Evolutionary conservation across 2,113 vertebrate species (phyloP).

Genomic region (Terrapene triunguis): DNA sequence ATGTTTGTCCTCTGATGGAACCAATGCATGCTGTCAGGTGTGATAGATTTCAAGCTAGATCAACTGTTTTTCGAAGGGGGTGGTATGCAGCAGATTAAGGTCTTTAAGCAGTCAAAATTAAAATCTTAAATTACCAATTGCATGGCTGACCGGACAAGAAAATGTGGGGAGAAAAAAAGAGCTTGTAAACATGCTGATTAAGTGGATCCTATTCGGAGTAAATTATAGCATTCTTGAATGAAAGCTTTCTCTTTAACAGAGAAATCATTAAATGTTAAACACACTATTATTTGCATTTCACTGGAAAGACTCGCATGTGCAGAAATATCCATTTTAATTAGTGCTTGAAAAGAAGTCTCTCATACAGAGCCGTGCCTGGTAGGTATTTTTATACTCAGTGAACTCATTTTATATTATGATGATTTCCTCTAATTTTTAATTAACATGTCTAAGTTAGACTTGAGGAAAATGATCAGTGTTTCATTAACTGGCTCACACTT

Average conservation of each 20-base stretch:
- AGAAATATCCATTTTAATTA: conserved; percentile 75
- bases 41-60: background rate
- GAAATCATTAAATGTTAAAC: conserved; percentile 73
- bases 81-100: background rate
- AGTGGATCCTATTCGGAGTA: conserved; percentile 62
- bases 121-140: conserved; percentile 63
- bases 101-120: conserved; percentile 61
- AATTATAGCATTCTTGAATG: conserved; percentile 72
- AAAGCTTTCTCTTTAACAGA: conserved; percentile 62
- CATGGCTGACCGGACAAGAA: conserved; percentile 44
- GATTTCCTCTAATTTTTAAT: conserved; percentile 78
- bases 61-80: background rate
- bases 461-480: conserved; percentile 70
- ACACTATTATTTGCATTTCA: conserved; percentile 69
- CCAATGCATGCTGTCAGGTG: background rate
- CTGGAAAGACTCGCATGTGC: conserved; percentile 53
- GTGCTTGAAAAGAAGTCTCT: conserved; percentile 45
- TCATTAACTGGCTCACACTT: conserved; percentile 66
- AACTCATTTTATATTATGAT: conserved; percentile 73
- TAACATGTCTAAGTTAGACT: conserved; percentile 68
- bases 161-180: conserved; percentile 33
- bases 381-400: conserved; percentile 69
- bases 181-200: conserved; percentile 70
- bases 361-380: conserved; percentile 61
- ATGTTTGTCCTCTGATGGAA: background rate